Evolutionary conservation across 1,140 invertebrate species (phyloP), one percentile per base, ranked within the genome.

Genomic region (Linepithema humile): DNA sequence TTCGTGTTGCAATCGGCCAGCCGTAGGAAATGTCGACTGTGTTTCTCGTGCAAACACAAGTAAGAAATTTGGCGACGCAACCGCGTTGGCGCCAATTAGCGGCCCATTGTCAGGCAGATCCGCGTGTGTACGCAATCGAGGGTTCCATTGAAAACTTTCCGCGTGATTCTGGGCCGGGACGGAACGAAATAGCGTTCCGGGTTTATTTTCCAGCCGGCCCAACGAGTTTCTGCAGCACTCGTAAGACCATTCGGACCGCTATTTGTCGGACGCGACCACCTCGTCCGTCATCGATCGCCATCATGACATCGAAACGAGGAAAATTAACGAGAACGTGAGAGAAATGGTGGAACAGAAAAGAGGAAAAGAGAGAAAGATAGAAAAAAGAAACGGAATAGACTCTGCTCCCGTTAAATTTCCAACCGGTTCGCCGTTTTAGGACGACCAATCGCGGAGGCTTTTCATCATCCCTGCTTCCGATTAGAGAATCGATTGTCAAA

Each of bases 121-220:
- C 12, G 32, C 40, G 32, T 78, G 29, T 77, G 35, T 55, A 69
- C n/a, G 64, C 64, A 80, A 80, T 80, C 62, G 64, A 26, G 26
- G 0, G 48, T 12, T 35, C 64, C 20, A 80, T 80, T 80, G 75
- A 80, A 69, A 78, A 69, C 50, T 77, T 74, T 12, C 35, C 23
- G 20, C 15, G 4, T 10, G 23, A 26, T 74, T 48, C 59, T 29
- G 43, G 15, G 12, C 17, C 53, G 35, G 59, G 29, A 77, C 32
- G 20, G 40, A 38, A 60, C 60, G 48, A 72, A 82, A 80, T 35
- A 48, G 20, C 40, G 32, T 82, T 64, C 59, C 60, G 77, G n/a
- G 60, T 86, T 83, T 87, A 87, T 75, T 87, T 75, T 70, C 77
- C 50, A 55, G 17, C 23, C 59, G 59, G n/a, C 53, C 32, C 73